A percentile compares a stretch with the other conserved stretches of the same genome.
Evolutionary conservation across 2,888 invertebrate species (phyloP).

Genomic region (Rotaria socialis): DNA sequence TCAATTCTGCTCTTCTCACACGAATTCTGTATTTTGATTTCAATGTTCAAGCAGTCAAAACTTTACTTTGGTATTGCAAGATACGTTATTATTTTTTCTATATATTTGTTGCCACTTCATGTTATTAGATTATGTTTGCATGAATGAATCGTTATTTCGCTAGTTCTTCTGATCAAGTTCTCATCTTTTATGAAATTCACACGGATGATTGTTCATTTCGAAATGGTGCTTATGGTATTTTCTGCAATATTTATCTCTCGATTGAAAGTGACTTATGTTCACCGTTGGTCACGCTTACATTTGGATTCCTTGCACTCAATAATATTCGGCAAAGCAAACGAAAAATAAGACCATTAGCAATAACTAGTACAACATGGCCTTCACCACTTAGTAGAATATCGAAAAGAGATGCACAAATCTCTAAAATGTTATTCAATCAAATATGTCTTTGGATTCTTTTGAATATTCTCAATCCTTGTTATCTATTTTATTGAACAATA

Average conservation of each 20-base stretch:
- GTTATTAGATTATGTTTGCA: neutral
- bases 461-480: neutral
- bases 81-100: neutral
- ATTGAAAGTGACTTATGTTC: neutral
- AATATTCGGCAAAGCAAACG: neutral
- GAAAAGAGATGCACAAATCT: neutral
- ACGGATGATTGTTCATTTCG: neutral
- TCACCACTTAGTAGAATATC: neutral
- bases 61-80: neutral
- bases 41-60: neutral
- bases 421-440: neutral
- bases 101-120: neutral
- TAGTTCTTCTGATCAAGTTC: neutral
- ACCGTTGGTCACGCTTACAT: neutral
- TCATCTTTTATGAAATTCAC: neutral
- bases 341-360: neutral
- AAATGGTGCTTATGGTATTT: neutral
- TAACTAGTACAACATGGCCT: no score
- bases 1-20: neutral
- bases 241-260: neutral
- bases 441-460: neutral
- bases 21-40: neutral
- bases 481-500: neutral
- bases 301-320: neutral
- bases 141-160: neutral